Evolutionary conservation across 2,113 vertebrate species (phyloP).

Genomic region (Plectropomus leopardus): DNA sequence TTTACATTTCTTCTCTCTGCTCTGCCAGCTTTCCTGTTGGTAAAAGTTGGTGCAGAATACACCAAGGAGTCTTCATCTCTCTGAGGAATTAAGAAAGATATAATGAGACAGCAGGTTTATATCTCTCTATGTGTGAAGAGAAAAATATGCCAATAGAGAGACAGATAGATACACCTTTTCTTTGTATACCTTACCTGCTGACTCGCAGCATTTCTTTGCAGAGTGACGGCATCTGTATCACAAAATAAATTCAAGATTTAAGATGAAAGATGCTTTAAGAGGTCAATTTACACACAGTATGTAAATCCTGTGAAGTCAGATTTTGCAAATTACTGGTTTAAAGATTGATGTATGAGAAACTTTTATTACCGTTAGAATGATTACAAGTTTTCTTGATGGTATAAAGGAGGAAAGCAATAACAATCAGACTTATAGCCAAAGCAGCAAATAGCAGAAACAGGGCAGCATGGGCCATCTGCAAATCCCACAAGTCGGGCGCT

Average conservation of each 20-base stretch:
- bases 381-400: slow-evolving; percentile 7
- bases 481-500: not conserved
- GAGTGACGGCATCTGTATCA: not conserved
- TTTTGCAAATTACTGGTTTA: not conserved
- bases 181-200: slow-evolving; percentile 31
- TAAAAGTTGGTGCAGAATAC: slow-evolving; percentile 44
- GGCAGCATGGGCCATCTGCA: not conserved
- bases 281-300: rapidly evolving
- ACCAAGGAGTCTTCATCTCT: not conserved
- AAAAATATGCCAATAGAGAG: not conserved
- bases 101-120: rapidly evolving
- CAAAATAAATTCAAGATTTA: not conserved
- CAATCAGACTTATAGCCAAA: slow-evolving; percentile 9
- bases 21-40: rapidly evolving
- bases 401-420: slow-evolving; percentile 30
- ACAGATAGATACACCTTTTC: not conserved
- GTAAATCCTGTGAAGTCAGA: not conserved
- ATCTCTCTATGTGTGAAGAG: not conserved
- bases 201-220: not conserved
- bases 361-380: slow-evolving; percentile 11
- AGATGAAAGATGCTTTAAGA: rapidly evolving
- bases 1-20: not conserved
- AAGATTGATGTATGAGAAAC: not conserved
- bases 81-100: slow-evolving; percentile 16
- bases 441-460: not conserved